Evolutionary conservation across 2,113 vertebrate genomes (phyloP).

Genomic region (Sorex fumeus): DNA sequence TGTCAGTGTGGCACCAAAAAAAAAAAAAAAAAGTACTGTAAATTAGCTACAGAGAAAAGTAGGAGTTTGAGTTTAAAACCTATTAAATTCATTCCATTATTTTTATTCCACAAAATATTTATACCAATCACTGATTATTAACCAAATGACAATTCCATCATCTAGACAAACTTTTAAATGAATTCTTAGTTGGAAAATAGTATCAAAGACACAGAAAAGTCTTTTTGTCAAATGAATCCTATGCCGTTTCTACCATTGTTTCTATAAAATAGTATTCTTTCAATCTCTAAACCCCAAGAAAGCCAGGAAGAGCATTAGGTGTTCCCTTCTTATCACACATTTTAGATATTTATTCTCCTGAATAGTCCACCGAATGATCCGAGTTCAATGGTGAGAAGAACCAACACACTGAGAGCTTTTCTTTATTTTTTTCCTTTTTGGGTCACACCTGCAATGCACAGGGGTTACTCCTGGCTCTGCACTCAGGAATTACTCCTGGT

Average conservation of each 20-base stretch:
- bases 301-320: not conserved
- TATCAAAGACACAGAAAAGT: not conserved
- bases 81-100: no score
- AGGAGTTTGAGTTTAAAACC: not conserved
- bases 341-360: not conserved
- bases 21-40: not conserved
- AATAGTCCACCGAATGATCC: not conserved
- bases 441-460: no score
- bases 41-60: not conserved
- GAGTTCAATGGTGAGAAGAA: not conserved
- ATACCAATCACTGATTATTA: no score
- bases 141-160: no score
- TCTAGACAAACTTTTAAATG: no score
- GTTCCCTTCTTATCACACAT: not conserved
- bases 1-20: no score
- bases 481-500: no score
- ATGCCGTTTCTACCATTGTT: not conserved
- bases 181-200: not conserved
- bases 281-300: not conserved
- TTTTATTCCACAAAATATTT: no score
- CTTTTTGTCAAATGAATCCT: not conserved
- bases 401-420: no score
- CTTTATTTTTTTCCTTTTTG: no score
- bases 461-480: no score
- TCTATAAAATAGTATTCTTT: not conserved